phyloP scores from a whole-genome alignment of 2,888 invertebrate species.

The Dermolepida albohirtum region DNA sequence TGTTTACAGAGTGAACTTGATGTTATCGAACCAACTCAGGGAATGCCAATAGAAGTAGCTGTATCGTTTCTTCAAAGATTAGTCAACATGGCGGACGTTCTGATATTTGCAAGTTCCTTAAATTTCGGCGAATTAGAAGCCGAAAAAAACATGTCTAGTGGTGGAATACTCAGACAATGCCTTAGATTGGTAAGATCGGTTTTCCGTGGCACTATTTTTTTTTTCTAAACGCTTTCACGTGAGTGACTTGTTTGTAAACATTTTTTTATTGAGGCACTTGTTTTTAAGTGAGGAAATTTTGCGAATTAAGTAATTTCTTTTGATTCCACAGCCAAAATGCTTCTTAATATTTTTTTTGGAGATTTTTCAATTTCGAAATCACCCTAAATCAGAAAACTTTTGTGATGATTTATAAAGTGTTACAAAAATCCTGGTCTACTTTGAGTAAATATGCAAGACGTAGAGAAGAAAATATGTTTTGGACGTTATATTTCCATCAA shows the following conservation, averaged over 20 bases:
- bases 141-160: conserved; percentile 99
- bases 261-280: conserved; percentile 16
- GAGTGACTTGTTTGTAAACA: conserved; percentile 26
- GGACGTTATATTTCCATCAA: too few relatives aligned
- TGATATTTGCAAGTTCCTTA: conserved; percentile 97
- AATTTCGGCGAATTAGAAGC: conserved; percentile 98
- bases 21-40: conserved; percentile 98
- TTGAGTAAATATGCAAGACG: not conserved
- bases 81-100: conserved; percentile 98
- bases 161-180: conserved; percentile 98
- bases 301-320: too few relatives aligned
- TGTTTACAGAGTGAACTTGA: conserved; percentile 91
- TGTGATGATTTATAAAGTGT: too few relatives aligned
- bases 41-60: conserved; percentile 98
- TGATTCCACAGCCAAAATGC: too few relatives aligned
- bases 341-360: not conserved
- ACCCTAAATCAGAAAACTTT: too few relatives aligned
- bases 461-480: not conserved
- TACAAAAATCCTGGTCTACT: not conserved
- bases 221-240: conserved; percentile 16
- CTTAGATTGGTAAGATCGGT: conserved; percentile 81
- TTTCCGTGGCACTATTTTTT: too few relatives aligned
- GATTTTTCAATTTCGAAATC: not conserved
- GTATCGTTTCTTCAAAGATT: conserved; percentile 98
- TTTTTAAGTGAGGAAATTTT: not conserved